Base-by-base conservation (phyloP, 2,888 invertebrate species). In the Caenorhabditis sulstoni region DNA sequence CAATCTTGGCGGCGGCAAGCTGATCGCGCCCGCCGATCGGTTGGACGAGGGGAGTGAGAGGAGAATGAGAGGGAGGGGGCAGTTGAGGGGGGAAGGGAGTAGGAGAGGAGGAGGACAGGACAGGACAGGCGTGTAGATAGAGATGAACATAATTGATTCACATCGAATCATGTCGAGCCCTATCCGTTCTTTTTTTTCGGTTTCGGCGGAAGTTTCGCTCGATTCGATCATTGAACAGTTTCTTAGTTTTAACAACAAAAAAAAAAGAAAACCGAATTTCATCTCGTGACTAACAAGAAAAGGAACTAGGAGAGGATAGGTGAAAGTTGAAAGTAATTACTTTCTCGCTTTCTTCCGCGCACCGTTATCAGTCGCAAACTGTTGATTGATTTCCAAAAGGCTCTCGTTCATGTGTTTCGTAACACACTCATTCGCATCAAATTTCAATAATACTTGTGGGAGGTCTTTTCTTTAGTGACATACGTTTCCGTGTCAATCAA, bases 61-160 rank as follows among this genome's bases (percentile, higher is more conserved):
- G 47, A 20, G 35, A 52, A 52, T 18, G 39, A 55, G 41, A 29
- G n/a, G n/a, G 37, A 20, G 58, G 18, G 16, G 41, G 20, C 11
- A 23, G 37, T 20, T 35, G 41, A 29, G 23, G 20, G 37, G 20
- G 55, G 45, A 37, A 61, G 59, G 41, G 57, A n/a, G n/a, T n/a
- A n/a, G n/a, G n/a, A n/a, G n/a, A n/a, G 59, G 52, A 53, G n/a
- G 39, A 70, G 61, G 62, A 74, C 59, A 55, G 61, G 62, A 74
- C 59, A 55, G 66, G 66, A 75, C 61, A 75, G 49, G 74, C 74
- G 74, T 75, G 66, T 66, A 75, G 73, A 74, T 73, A 58, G 70
- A 70, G 29, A 29, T 29, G 74, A 75, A 75, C 74, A 75, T 75
- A 65, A 75, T 75, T 75, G 65, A 75, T 75, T 75, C 55, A 55